Evolutionary conservation across 2,888 invertebrate species (phyloP), one percentile per base, ranked within the genome.

Genomic region (Plemyria rubiginata): DNA sequence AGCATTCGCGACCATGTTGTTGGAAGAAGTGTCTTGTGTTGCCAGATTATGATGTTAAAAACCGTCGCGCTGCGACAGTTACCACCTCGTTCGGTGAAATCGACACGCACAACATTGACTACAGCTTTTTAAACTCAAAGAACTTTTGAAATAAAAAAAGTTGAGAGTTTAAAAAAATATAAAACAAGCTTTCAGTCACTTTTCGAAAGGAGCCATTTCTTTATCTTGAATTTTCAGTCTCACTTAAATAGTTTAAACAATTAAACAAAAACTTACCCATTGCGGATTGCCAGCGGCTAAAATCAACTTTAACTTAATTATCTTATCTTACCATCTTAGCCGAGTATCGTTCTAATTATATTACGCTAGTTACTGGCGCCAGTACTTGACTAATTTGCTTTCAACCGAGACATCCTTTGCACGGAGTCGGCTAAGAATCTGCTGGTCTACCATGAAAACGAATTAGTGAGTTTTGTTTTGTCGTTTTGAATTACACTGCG

Each of bases 371-470:
- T 61, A 72, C 72, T 69, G 68, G 70, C 71, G 63, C 66, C 76
- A 80, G 74, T 74, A 81, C 77, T 80, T 76, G 73, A 74, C 71
- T 85, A 79, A 85, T 80, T 83, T 78, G 75, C 78, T 75, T 78
- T 62, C 48, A 41, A 46, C 57, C 38, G 54, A 58, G 62, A 65
- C 62, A 62, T 51, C 46, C 43, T 49, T 38, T 38, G 36, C 36
- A 38, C 9, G 11, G 36, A 9, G 11, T 38, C 11, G 36, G 36
- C 1, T 11, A 11, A 11, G 8, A 32, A 32, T 0, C 32, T 32
- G 5, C 8, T 32, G 32, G 22, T 22, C 2, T 22, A 22, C 22
- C 22, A 22, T 22, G 22, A 22, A 22, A 22, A 22, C 22, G 22
- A 22, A 22, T 22, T 3, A 22, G 22, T 22, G 1, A 22, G 22